Conservation (phyloP, 1,140 invertebrate species). For the Batillaria attramentaria region DNA sequence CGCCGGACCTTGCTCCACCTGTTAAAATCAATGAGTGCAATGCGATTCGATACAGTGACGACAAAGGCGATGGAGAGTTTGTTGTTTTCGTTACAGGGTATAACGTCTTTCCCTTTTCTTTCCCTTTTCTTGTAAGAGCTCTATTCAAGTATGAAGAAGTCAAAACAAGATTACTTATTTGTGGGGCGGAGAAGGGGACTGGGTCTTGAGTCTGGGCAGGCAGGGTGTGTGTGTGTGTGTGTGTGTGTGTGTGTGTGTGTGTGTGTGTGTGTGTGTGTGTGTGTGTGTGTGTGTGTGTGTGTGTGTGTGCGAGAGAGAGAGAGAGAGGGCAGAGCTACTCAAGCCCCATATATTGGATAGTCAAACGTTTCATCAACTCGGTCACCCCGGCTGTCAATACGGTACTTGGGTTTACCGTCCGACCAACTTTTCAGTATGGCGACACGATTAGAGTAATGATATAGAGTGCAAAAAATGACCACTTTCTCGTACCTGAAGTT, state of each 20-base stretch:
- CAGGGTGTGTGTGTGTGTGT: not conserved
- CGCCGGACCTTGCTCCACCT: not conserved
- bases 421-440: too few species aligned
- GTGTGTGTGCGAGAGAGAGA: not conserved
- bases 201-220: not conserved
- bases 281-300: not conserved
- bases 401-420: too few species aligned
- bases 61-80: not conserved
- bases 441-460: too few species aligned
- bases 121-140: not conserved
- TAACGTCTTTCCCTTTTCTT: not conserved
- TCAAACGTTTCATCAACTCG: too few species aligned
- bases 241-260: constrained; percentile 23
- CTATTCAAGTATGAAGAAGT: not conserved
- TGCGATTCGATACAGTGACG: not conserved
- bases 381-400: too few species aligned
- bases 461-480: too few species aligned
- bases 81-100: not conserved
- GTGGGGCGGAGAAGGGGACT: too few species aligned
- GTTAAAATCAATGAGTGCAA: too few species aligned
- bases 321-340: too few species aligned
- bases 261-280: constrained; percentile 9
- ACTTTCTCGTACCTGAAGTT: too few species aligned
- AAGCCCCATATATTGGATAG: too few species aligned
- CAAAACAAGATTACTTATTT: too few species aligned